Evolutionary conservation across 2,113 vertebrate genomes (phyloP), one percentile per base, ranked within the genome.

Genomic region (Loxodonta africana): DNA sequence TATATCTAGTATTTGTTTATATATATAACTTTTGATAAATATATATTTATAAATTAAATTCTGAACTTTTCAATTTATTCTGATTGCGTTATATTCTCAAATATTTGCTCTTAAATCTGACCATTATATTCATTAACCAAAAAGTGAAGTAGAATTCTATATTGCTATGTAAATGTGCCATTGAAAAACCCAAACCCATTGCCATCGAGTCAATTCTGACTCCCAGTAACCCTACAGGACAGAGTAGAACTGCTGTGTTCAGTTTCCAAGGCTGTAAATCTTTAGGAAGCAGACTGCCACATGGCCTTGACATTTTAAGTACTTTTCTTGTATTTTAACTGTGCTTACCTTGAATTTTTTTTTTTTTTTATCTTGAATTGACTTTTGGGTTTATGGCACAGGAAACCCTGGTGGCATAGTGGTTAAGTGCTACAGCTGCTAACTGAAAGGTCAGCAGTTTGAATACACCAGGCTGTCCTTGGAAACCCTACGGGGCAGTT

Each of bases 61-160:
- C 69, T 89, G 37, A 83, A 30, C 21, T 88, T 83, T 93, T 37
- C 10, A 37, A 28, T 71, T 87, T 25, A 74, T 88, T 91, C 21
- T 18, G 71, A 44, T 89, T 76, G 28, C 12, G 76, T n/a, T 91
- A 21, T 18, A 67, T 78, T 78, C n/a, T 95, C 73, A 94, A 57
- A 82, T 78, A 63, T 46, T 92, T 87, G 67, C 82, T 96, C 83
- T 94, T 84, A 93, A 93, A n/a, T 87, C 37, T 88, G 28, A 78
- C 30, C 7, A 46, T 83, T 62, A 20, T 46, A 33, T 76, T 91
- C 48, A n/a, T 73, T 92, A 96, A 76, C n/a, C 71, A 90, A 12
- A 83, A 33, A 87, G 8, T 71, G 18, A 83, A 60, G 44, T 12
- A 90, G 41, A 80, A 92, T 63, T 94, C 9, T 73, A 12, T 15